These are phyloP conservation scores for Exaiptasia diaphana DNA, from an alignment of 64 coral and sea anemone species.

Conservation along the genomic window DNA sequence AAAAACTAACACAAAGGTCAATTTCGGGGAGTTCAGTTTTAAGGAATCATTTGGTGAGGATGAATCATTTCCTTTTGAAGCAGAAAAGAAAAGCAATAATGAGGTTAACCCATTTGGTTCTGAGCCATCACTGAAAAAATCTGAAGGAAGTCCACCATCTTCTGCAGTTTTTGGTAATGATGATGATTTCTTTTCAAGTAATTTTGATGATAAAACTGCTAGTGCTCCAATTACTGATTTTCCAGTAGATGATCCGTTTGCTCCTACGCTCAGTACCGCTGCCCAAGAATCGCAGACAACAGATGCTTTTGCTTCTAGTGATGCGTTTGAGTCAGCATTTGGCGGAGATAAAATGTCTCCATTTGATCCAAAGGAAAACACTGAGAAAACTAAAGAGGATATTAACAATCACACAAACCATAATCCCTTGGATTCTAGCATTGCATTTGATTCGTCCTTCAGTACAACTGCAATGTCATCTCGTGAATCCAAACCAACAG, in stretches of 20 bases:
- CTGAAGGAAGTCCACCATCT: neutral
- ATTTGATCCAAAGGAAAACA: constrained; percentile 23
- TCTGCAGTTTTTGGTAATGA: constrained; percentile 7
- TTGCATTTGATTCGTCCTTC: constrained; percentile 41
- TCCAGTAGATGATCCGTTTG: constrained; percentile 26
- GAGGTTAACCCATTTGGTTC: neutral
- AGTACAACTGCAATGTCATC: neutral
- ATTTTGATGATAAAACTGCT: neutral
- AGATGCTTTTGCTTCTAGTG: constrained; percentile 10
- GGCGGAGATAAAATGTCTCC: neutral
- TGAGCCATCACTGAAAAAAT: too few relatives aligned
- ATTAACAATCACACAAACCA: neutral
- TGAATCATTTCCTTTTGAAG: neutral
- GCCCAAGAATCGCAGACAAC: neutral
- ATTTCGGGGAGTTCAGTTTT: neutral
- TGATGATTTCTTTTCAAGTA: neutral
- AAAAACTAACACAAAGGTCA: neutral
- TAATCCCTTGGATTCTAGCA: neutral
- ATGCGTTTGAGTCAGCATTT: constrained; percentile 43
- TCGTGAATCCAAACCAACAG: constrained; percentile 16
- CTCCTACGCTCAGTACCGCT: neutral
- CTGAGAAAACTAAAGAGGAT: neutral
- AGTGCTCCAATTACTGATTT: neutral
- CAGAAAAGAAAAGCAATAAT: neutral
- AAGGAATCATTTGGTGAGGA: neutral